Conservation (phyloP, 2,113 vertebrate genomes). For the Rhineura floridana region DNA sequence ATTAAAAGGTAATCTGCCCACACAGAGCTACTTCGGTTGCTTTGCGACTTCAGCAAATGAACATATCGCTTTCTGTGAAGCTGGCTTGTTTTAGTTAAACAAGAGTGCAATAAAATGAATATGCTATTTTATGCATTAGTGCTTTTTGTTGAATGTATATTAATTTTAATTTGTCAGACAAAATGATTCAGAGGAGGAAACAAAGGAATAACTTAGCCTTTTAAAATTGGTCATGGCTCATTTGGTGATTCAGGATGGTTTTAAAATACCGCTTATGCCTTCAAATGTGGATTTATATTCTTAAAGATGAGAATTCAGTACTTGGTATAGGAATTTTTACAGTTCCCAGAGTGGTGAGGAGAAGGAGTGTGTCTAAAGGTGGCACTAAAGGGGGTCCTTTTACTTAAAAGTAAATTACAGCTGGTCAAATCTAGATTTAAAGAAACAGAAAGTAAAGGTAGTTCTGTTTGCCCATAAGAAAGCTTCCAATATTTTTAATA, state of each 20-base stretch:
- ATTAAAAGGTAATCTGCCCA: neutral
- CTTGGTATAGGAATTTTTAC: neutral
- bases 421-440: neutral
- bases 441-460: neutral
- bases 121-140: neutral
- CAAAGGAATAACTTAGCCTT: neutral
- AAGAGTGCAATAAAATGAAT: neutral
- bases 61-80: neutral
- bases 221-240: neutral
- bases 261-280: neutral
- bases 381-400: neutral
- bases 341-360: neutral
- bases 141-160: neutral
- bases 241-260: conserved; percentile 4
- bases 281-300: conserved; percentile 1
- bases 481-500: too few relatives aligned
- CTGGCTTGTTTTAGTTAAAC: neutral
- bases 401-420: neutral
- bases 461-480: too few relatives aligned
- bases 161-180: neutral
- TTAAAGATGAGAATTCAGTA: neutral
- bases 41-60: neutral
- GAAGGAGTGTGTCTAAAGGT: neutral
- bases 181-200: neutral
- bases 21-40: neutral